Evolutionary conservation across 2,888 invertebrate species (phyloP).

Genomic region (Erannis defoliaria): DNA sequence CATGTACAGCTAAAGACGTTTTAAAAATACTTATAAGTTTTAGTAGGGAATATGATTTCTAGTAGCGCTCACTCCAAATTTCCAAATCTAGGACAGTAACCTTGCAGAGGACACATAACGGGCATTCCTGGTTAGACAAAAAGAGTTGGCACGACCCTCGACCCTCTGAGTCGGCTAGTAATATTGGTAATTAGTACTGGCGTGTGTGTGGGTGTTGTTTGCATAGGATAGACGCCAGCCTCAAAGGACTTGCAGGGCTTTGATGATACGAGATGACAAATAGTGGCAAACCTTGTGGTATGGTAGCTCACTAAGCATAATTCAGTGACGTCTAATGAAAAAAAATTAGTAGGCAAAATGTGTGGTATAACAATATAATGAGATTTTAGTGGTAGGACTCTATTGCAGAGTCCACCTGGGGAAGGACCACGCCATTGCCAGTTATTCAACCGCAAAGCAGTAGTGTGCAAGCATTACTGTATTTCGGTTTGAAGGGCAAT

Average conservation of each 20-base stretch:
- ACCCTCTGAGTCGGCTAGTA: constrained; percentile 19
- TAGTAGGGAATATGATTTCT: constrained; percentile 1
- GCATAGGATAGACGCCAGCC: constrained; percentile 21
- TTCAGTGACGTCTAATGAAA: background rate
- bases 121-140: background rate
- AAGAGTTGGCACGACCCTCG: constrained; percentile 20
- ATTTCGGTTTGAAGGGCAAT: no score
- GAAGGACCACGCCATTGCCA: no score
- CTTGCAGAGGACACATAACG: background rate
- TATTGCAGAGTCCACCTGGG: no score
- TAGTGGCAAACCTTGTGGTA: constrained; percentile 12
- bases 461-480: no score
- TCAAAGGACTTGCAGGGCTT: constrained; percentile 29
- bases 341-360: no score
- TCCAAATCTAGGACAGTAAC: constrained; percentile 1
- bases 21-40: constrained; percentile 5
- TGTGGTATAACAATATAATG: background rate
- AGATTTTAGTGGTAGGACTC: no score
- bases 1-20: background rate
- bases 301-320: background rate
- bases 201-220: constrained; percentile 15
- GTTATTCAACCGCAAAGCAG: no score
- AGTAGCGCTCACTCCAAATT: constrained; percentile 3
- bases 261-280: constrained; percentile 24
- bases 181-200: constrained; percentile 32